Base-by-base conservation (phyloP, 2,113 vertebrate genomes). In the Pangasianodon gigas region DNA sequence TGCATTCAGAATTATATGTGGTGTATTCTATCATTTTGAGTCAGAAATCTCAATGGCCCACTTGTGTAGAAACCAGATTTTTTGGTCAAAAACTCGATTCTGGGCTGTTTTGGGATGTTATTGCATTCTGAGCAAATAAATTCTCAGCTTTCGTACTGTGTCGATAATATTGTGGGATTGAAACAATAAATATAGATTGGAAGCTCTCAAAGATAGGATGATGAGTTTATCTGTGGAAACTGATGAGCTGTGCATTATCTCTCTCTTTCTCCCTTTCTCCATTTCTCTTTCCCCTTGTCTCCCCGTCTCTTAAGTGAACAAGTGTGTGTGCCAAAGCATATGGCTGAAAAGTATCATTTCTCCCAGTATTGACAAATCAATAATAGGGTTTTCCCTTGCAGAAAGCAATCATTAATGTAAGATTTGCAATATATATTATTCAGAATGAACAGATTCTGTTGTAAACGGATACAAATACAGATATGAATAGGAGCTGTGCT, bases 141-240 rank as follows among this genome's bases (percentile, higher is more conserved):
- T 84, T 84, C 82, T 84, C 56, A 84, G 26, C 37, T 84, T 84
- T 84, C 82, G 29, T 46, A 44, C 6, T 62, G 21, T 84, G 82
- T 46, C 56, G 13, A 62, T 84, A 84, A 44, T 62, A 62, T 84
- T 84, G 82, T 84, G 41, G 32, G 24, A 62, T 41, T 74, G 65
- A 71, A 71, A 52, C 46, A 54, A 71, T 71, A 86, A 86, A 86
- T 86, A 71, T 86, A 37, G 62, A 86, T 69, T 54, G 67, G 48
- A 86, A 24, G 48, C 65, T 54, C 24, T 86, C 48, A 86, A 62
- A 44, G 56, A 84, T 62, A 46, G 58, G 82, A 84, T 84, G 56
- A 84, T 84, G 13, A 44, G 82, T 84, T 84, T 84, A 84, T 84
- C 82, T 84, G 37, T 46, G 41, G 4, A 84, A 84, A 60, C 56